Conservation (phyloP, 2,888 invertebrate genomes). For the Magallana nippona region DNA sequence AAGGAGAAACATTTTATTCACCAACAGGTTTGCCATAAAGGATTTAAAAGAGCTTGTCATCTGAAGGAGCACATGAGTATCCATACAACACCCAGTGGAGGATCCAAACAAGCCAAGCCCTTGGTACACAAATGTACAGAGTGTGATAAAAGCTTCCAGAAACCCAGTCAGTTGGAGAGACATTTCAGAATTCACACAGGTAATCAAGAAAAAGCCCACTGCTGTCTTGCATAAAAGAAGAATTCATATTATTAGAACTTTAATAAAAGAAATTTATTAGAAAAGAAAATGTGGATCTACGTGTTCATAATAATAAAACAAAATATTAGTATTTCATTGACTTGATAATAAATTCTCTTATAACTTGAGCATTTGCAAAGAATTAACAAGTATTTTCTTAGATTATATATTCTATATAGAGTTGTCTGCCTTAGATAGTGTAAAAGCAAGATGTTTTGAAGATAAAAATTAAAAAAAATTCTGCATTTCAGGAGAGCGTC, state of each 20-base stretch:
- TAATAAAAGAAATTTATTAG: background rate
- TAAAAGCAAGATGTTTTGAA: too few species aligned
- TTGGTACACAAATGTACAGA: constrained; percentile 83
- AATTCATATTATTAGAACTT: background rate
- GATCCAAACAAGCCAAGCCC: constrained; percentile 56
- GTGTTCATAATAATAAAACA: too few species aligned
- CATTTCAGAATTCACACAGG: constrained; percentile 78
- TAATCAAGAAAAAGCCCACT: constrained; percentile 45
- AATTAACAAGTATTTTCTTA: too few species aligned
- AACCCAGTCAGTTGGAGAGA: constrained; percentile 88
- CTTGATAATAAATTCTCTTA: too few species aligned
- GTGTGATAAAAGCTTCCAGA: constrained; percentile 87
- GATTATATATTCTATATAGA: too few species aligned
- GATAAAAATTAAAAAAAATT: too few species aligned
- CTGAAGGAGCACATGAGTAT: constrained; percentile 76
- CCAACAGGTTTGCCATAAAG: constrained; percentile 71
- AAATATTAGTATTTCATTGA: too few species aligned
- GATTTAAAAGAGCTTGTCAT: constrained; percentile 75
- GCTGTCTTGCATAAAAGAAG: background rate
- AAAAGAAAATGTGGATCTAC: too few species aligned
- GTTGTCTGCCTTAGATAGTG: too few species aligned
- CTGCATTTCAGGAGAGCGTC: constrained; percentile 73
- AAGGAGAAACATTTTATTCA: too few species aligned
- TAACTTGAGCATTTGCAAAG: too few species aligned
- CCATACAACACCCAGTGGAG: constrained; percentile 57